Evolutionary conservation across 2,888 invertebrate genomes (phyloP).

Genomic region (Sesia bembeciformis): DNA sequence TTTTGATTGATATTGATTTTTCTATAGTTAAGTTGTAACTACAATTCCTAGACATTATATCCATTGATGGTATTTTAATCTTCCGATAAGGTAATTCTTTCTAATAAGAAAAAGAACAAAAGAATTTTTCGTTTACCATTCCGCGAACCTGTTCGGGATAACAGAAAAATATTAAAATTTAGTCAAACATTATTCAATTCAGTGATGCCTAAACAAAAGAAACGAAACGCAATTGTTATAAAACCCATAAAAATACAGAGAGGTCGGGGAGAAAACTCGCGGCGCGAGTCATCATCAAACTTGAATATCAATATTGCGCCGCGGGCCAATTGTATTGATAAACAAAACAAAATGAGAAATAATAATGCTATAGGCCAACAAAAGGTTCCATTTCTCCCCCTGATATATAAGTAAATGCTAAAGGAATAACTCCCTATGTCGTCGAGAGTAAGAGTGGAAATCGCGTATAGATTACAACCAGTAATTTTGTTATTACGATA

Average conservation of each 20-base stretch:
- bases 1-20: too few species aligned
- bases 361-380: conserved; percentile 75
- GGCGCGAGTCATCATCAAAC: conserved; percentile 70
- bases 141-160: background rate
- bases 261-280: conserved; percentile 52
- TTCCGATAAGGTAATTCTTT: background rate
- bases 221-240: conserved; percentile 53
- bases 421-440: conserved; percentile 50
- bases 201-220: conserved; percentile 38
- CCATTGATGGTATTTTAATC: too few species aligned
- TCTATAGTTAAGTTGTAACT: too few species aligned
- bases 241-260: conserved; percentile 63
- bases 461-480: conserved; percentile 49
- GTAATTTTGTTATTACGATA: conserved; percentile 74
- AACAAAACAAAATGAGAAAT: conserved; percentile 76
- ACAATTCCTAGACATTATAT: background rate
- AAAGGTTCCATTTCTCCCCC: conserved; percentile 74
- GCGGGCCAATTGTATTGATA: conserved; percentile 74
- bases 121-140: too few species aligned
- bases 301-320: conserved; percentile 75
- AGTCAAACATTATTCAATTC: conserved; percentile 17
- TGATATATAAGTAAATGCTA: conserved; percentile 47
- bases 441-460: conserved; percentile 51
- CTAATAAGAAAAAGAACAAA: too few species aligned
- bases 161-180: background rate